Percentiles rank a stretch among this genome's conserved stretches.
Conservation (phyloP, 2,888 invertebrate genomes). For the Drosophila fulvimacula region DNA sequence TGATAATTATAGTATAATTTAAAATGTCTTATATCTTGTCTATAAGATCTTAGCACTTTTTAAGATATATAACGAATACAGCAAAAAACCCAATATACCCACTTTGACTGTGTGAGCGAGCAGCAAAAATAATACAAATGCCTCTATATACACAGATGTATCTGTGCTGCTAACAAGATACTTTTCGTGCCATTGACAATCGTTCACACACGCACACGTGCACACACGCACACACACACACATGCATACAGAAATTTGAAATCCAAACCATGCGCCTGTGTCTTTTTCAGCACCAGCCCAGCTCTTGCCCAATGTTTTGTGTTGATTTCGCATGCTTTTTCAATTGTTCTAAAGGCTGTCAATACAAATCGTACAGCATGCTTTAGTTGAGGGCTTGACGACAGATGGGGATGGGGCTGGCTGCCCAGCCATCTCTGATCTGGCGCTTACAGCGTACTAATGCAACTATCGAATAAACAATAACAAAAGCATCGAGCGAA, state of each 20-base stretch:
- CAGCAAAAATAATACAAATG: constrained; percentile 56
- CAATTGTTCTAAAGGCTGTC: constrained; percentile 73
- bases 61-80: no score
- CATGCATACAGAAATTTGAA: constrained; percentile 41
- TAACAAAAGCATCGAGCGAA: constrained; percentile 17
- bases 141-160: constrained; percentile 61
- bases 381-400: not conserved
- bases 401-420: not conserved
- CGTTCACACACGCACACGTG: constrained; percentile 24
- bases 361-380: constrained; percentile 44
- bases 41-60: no score
- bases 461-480: constrained; percentile 28
- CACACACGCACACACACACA: constrained; percentile 9
- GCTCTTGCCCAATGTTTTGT: constrained; percentile 19
- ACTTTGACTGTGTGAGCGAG: not conserved
- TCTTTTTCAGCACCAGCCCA: constrained; percentile 9
- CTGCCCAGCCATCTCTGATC: constrained; percentile 11
- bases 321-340: constrained; percentile 40
- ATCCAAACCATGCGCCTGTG: constrained; percentile 18
- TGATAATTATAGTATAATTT: no score
- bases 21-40: no score
- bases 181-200: constrained; percentile 50
- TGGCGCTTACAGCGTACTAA: constrained; percentile 53
- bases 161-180: constrained; percentile 67
- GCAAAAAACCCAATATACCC: not conserved